phyloP scores from a whole-genome alignment of 2,113 vertebrate genomes.

The Neotoma lepida region DNA sequence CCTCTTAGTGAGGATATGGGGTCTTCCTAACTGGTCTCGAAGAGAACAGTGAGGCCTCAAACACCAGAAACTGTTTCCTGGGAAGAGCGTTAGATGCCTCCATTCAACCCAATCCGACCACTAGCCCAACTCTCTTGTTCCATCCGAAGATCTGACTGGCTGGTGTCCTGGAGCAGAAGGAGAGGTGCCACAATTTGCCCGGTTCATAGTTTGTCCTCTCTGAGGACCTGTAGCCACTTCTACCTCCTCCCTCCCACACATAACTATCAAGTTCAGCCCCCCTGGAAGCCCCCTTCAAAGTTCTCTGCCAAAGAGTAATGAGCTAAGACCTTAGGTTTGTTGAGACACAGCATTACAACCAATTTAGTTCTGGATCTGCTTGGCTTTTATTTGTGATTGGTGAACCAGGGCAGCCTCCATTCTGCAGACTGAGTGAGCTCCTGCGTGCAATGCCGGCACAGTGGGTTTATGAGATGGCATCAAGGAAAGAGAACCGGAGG shows the following conservation, averaged over 20 bases:
- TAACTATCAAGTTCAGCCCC: background rate
- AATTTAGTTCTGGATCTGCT: background rate
- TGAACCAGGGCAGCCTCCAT: background rate
- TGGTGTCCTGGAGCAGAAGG: background rate
- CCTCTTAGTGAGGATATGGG: background rate
- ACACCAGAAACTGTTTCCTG: too few relatives aligned
- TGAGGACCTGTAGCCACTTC: background rate
- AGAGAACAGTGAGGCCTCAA: background rate
- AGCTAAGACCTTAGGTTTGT: background rate
- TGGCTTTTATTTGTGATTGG: conserved; percentile 33
- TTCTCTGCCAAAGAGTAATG: background rate
- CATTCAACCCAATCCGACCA: background rate
- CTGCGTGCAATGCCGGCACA: background rate
- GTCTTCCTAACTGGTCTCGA: background rate
- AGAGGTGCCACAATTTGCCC: background rate
- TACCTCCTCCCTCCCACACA: background rate
- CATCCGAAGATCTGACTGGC: background rate
- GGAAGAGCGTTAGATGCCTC: background rate
- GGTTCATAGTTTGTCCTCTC: background rate
- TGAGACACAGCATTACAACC: background rate
- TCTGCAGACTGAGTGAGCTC: background rate
- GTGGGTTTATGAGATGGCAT: background rate
- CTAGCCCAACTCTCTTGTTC: accelerated
- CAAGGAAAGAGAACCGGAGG: background rate
- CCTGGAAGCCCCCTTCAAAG: background rate